Evolutionary conservation across 2,888 invertebrate genomes (phyloP).

Genomic region (Leptodirus hochenwartii): DNA sequence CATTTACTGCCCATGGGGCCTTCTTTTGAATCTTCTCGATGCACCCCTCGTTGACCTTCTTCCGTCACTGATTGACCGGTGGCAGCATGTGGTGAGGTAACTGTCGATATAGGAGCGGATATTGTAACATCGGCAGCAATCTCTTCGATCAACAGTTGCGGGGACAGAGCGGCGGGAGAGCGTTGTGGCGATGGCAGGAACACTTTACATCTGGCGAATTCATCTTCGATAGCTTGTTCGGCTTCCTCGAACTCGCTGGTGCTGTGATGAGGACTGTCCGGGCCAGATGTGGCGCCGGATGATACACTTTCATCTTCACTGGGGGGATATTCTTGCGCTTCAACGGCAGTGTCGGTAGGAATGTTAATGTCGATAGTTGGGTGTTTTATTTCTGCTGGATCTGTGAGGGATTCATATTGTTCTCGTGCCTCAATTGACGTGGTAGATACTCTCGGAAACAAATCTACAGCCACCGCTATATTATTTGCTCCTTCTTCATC

Average conservation of each 20-base stretch:
- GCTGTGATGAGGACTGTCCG: conserved; percentile 65
- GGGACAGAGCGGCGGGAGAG: conserved; percentile 2
- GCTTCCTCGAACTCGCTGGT: conserved; percentile 51
- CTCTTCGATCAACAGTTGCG: conserved; percentile 6
- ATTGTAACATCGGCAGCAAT: conserved; percentile 12
- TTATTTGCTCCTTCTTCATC: conserved; percentile 16
- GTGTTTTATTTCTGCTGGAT: too few species aligned
- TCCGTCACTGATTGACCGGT: too few species aligned
- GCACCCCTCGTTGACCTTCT: too few species aligned
- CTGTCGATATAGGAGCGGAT: too few species aligned
- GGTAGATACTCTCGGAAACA: too few species aligned
- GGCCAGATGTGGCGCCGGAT: conserved; percentile 77
- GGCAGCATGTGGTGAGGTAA: too few species aligned
- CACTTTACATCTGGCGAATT: conserved; percentile 12
- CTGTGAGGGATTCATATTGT: too few species aligned
- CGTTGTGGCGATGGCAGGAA: conserved; percentile 2
- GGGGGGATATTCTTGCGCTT: conserved; percentile 19
- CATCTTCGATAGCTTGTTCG: conserved; percentile 33
- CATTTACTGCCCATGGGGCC: conserved; percentile 64
- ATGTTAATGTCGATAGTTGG: too few species aligned
- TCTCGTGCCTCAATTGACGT: conserved; percentile 12
- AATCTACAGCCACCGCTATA: too few species aligned
- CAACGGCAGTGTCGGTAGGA: too few species aligned
- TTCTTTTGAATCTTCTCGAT: conserved; percentile 16
- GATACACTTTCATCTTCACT: conserved; percentile 37